These are phyloP conservation scores for Psittacara wagleri DNA, from an alignment of 2,113 vertebrate genomes.

Conservation along the genomic window DNA sequence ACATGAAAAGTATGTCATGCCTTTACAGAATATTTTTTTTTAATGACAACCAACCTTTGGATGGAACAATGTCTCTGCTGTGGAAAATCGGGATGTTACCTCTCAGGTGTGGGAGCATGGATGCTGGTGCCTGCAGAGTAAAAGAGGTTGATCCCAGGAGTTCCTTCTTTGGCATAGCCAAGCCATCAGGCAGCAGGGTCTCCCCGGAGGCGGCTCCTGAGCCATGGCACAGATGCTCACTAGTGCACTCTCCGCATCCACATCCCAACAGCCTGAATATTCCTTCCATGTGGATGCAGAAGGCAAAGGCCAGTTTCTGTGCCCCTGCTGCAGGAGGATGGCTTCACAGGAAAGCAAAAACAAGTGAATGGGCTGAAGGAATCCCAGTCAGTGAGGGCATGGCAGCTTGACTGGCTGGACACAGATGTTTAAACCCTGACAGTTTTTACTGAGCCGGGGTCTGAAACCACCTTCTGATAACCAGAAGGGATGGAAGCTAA, in stretches of 20 bases:
- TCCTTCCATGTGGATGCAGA: background rate
- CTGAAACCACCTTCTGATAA: background rate
- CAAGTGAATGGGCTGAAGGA: background rate
- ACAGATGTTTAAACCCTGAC: background rate
- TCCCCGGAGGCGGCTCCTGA: background rate
- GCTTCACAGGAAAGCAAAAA: background rate
- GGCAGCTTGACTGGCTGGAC: background rate
- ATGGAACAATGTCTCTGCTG: background rate
- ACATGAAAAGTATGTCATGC: background rate
- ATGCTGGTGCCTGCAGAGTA: background rate
- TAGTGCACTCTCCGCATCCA: background rate
- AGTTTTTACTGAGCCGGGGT: background rate
- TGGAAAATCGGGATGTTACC: background rate
- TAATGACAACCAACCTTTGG: background rate
- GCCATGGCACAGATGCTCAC: background rate
- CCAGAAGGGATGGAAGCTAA: background rate
- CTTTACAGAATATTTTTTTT: background rate
- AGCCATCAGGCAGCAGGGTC: background rate
- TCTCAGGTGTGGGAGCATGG: background rate
- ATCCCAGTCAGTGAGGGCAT: fast-evolving
- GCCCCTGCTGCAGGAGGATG: background rate
- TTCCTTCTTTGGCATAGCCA: background rate
- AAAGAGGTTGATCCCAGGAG: background rate
- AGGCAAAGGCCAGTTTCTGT: background rate
- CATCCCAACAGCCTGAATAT: background rate